These are phyloP conservation scores for Aphidius gifuensis DNA, from an alignment of 1,140 invertebrate genomes.

Conservation along the genomic window DNA sequence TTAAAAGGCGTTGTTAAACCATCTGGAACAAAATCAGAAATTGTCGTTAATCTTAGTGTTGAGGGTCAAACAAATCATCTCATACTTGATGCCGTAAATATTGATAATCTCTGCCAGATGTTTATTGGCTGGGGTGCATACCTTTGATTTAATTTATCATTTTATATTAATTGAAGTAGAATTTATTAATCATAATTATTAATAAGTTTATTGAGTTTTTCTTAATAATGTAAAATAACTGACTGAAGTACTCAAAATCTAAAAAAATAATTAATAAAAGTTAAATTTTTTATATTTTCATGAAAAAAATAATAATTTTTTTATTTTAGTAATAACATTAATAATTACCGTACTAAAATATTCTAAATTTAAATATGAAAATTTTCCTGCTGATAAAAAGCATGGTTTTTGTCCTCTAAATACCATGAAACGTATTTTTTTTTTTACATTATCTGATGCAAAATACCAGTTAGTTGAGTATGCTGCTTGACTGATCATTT, in stretches of 20 bases:
- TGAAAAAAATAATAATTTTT: conserved; percentile 14
- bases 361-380: conserved; percentile 35
- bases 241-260: conserved; percentile 36
- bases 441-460: conserved; percentile 22
- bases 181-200: not conserved
- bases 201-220: conserved; percentile 21
- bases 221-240: conserved; percentile 39
- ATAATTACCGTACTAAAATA: conserved; percentile 34
- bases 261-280: conserved; percentile 22
- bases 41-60: conserved; percentile 68
- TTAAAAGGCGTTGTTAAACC: conserved; percentile 76
- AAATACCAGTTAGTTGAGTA: conserved; percentile 35
- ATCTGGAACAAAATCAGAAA: conserved; percentile 41
- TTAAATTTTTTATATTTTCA: conserved; percentile 8
- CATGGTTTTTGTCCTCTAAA: conserved; percentile 33
- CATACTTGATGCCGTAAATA: conserved; percentile 85
- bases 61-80: conserved; percentile 91
- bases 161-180: not conserved
- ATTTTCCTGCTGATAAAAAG: conserved; percentile 36
- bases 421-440: conserved; percentile 32
- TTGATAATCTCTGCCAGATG: conserved; percentile 91
- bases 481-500: conserved; percentile 22
- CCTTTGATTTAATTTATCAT: conserved; percentile 55
- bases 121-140: conserved; percentile 93
- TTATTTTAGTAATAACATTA: not conserved